These are phyloP conservation scores for Oriolus oriolus DNA, from an alignment of 2,113 vertebrate species.

Conservation along the genomic window DNA sequence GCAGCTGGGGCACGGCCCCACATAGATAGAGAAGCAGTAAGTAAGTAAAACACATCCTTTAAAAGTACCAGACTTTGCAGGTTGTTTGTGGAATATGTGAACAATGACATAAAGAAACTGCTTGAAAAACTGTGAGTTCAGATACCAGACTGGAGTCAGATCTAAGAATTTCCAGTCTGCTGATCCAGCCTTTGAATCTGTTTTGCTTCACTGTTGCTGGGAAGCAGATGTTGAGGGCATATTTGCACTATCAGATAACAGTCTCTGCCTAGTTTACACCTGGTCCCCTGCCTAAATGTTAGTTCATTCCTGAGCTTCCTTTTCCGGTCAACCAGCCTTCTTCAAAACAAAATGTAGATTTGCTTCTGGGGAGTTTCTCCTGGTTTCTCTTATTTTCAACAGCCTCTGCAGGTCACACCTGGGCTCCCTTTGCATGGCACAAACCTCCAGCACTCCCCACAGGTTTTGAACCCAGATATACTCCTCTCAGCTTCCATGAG, in stretches of 20 bases:
- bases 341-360: background rate
- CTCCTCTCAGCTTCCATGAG: background rate
- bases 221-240: background rate
- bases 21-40: background rate
- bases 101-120: background rate
- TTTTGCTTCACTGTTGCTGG: constrained; percentile 1
- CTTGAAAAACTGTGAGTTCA: background rate
- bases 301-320: background rate
- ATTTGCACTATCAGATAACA: constrained; percentile 24
- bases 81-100: background rate
- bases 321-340: background rate
- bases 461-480: background rate
- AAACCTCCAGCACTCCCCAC: background rate
- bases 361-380: background rate
- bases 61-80: background rate
- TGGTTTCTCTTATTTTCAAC: background rate
- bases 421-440: background rate
- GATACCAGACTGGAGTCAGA: background rate
- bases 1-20: background rate
- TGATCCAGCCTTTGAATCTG: background rate
- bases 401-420: background rate
- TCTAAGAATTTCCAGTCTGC: background rate
- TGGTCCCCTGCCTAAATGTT: constrained; percentile 20
- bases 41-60: background rate
- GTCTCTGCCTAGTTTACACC: constrained; percentile 25